These are phyloP conservation scores for Tapirus indicus DNA, from an alignment of 2,797 vertebrate genomes.

Conservation along the genomic window DNA sequence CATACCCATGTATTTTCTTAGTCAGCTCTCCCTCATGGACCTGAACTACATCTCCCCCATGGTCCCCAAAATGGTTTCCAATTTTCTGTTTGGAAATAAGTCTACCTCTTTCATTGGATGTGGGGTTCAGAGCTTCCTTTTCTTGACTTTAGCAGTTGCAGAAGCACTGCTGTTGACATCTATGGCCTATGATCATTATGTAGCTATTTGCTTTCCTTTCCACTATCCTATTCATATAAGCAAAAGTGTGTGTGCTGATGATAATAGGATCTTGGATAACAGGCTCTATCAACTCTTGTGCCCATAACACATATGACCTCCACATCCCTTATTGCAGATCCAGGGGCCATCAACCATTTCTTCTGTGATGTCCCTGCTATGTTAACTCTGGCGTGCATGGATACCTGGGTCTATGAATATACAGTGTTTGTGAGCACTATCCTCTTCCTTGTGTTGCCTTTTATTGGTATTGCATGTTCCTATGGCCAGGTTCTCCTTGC, in stretches of 20 bases:
- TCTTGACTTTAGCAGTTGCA: background rate
- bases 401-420: constrained; percentile 30
- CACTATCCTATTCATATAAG: constrained; percentile 12
- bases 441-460: background rate
- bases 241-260: background rate
- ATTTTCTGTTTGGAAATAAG: constrained; percentile 7
- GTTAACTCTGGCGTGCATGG: constrained; percentile 32
- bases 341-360: constrained; percentile 49
- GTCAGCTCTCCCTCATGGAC: constrained; percentile 56
- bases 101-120: constrained; percentile 13
- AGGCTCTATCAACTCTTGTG: constrained; percentile 16
- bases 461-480: constrained; percentile 12
- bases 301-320: background rate
- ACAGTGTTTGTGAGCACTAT: constrained; percentile 1
- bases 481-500: background rate
- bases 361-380: constrained; percentile 58
- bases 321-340: constrained; percentile 19
- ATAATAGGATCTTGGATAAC: constrained; percentile 15
- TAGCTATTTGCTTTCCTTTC: constrained; percentile 59
- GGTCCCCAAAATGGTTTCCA: constrained; percentile 13
- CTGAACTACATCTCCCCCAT: constrained; percentile 33
- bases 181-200: constrained; percentile 49
- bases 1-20: constrained; percentile 44
- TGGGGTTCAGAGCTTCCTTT: constrained; percentile 52
- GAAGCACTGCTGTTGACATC: background rate